A percentile compares a stretch with the other conserved stretches of the same genome.
Conservation (phyloP, 2,888 invertebrate genomes). For the Agonopterix subpropinquella region DNA sequence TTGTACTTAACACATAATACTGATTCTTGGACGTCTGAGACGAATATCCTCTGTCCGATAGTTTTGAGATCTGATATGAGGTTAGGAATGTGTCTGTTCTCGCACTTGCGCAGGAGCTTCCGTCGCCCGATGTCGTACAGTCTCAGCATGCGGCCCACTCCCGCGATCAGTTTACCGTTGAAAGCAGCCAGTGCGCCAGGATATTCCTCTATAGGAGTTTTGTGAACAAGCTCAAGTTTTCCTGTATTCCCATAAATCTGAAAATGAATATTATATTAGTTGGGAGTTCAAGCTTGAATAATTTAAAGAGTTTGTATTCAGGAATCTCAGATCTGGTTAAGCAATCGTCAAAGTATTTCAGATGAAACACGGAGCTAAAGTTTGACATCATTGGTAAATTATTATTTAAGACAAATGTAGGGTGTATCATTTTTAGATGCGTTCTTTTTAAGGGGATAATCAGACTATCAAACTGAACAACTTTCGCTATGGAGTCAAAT, state of each 20-base stretch:
- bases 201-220: conserved; percentile 94
- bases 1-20: conserved; percentile 97
- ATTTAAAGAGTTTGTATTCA: not conserved
- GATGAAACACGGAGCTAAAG: conserved; percentile 77
- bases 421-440: not conserved
- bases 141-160: conserved; percentile 93
- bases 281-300: not conserved
- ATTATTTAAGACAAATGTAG: not conserved
- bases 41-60: conserved; percentile 95
- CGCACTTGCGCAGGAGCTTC: conserved; percentile 97
- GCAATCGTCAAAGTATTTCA: conserved; percentile 45
- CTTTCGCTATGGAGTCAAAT: no score
- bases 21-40: conserved; percentile 97
- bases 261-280: conserved; percentile 15
- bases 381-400: conserved; percentile 16
- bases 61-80: conserved; percentile 95
- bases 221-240: conserved; percentile 92
- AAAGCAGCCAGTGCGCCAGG: conserved; percentile 93
- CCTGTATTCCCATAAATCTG: conserved; percentile 84
- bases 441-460: no score
- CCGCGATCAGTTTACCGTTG: conserved; percentile 93
- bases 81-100: conserved; percentile 97
- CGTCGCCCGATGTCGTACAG: conserved; percentile 96
- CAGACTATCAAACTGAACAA: no score
- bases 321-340: conserved; percentile 4